Base-by-base conservation (phyloP, 2,888 invertebrate genomes). In the Trachelus stipa region DNA sequence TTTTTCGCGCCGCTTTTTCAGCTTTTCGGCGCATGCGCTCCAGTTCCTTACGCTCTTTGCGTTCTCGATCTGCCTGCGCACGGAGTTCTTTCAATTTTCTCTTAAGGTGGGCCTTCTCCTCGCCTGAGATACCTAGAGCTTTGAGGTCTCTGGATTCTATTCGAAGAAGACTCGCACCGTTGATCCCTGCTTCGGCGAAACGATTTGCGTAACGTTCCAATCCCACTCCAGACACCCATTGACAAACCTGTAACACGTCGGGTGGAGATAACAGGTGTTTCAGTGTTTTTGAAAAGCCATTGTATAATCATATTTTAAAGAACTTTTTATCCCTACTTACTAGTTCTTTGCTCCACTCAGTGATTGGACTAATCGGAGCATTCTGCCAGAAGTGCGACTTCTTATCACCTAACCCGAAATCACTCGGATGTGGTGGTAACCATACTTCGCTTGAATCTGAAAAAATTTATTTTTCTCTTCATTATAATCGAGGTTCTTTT, bases 81-180 rank as follows among this genome's bases (percentile, higher is more conserved):
- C 96, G 95, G 73, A 97, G 93, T 86, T 97, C 97, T 92, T 97
- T 97, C 84, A 97, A 94, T 90, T 96, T 96, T 69, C 97, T 94
- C 92, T 97, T 97, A 89, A 97, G 93, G 83, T 96, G 94, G 82
- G 95, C 95, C 90, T 97, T 97, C 91, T 97, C 97, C 80, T 97
- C 96, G 68, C 95, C 94, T 77, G 94, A 93, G 74, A 97, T 95
- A 73, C 97, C 97, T 73, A 97, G 93, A 83, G 95, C 94, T 93
- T 99, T 99, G 83, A 99, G 95, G 92, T 98, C 98, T 79, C 97
- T 95, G 0, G 98, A 97, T 90, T 98, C 98, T 77, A 99, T 93
- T 82, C 96, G 95, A 73, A 99, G 93, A 78, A 99, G 93, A 77
- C 97, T 95, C 68, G 95, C 94, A 33, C 99, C 99, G 91, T 97